Conservation (phyloP, 2,797 vertebrate species). For the Cossypha niveicapilla region DNA sequence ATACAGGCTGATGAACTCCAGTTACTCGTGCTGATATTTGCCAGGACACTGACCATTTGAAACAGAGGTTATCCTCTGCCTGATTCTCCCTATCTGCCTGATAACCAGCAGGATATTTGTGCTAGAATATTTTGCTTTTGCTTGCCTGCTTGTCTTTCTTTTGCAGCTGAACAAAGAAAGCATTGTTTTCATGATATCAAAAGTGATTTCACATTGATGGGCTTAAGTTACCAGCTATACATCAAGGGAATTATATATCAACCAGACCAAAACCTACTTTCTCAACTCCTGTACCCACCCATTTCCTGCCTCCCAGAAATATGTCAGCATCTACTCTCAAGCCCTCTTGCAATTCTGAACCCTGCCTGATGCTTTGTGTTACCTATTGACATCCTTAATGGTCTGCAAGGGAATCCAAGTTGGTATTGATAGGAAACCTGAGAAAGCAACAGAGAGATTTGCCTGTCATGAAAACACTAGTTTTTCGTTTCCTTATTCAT, state of each 20-base stretch:
- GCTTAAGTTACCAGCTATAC: slow-evolving; percentile 15
- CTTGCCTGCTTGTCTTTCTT: background rate
- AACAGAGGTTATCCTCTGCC: slow-evolving; percentile 19
- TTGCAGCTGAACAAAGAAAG: slow-evolving; percentile 42
- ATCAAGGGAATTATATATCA: slow-evolving; percentile 23
- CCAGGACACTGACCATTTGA: slow-evolving; percentile 22
- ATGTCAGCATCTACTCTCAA: background rate
- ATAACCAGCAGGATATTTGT: slow-evolving; percentile 54
- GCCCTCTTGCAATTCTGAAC: background rate
- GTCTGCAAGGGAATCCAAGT: background rate
- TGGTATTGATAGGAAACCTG: slow-evolving; percentile 15
- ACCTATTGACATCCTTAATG: slow-evolving; percentile 12
- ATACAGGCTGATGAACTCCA: background rate
- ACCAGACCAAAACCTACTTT: background rate
- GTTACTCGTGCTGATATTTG: slow-evolving; percentile 17
- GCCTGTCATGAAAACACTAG: background rate
- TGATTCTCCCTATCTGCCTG: slow-evolving; percentile 16
- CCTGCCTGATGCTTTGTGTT: background rate
- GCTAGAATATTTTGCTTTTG: slow-evolving; percentile 41
- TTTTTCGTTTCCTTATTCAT: slow-evolving; percentile 41
- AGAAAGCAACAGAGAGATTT: slow-evolving; percentile 48
- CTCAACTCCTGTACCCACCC: background rate
- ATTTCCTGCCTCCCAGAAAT: background rate
- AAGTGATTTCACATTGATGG: slow-evolving; percentile 24
- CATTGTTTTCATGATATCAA: slow-evolving; percentile 18